Percentiles rank a stretch among this genome's conserved stretches.
Evolutionary conservation across 2,797 vertebrate genomes (phyloP).

Genomic region (Sitta carolinensis): DNA sequence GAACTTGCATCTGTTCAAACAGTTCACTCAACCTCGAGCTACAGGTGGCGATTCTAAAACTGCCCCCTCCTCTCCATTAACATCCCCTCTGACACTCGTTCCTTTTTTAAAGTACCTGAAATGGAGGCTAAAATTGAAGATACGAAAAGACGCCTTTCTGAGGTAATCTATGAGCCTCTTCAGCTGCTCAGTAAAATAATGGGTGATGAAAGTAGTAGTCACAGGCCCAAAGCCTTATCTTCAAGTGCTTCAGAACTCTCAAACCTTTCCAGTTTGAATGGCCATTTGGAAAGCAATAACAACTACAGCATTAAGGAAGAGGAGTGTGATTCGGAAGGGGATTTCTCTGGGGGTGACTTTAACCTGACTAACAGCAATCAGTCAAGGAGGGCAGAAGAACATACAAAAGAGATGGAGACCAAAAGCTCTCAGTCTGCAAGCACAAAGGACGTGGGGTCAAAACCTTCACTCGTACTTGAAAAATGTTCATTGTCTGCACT

Average conservation of each 20-base stretch:
- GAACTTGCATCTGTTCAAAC: conserved; percentile 94
- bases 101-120: conserved; percentile 97
- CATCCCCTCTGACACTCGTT: conserved; percentile 87
- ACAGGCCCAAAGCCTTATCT: conserved; percentile 89
- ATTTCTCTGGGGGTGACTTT: conserved; percentile 62
- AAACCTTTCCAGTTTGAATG: conserved; percentile 80
- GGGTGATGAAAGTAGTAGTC: conserved; percentile 89
- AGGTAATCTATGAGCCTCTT: conserved; percentile 93
- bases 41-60: conserved; percentile 91
- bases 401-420: conserved; percentile 50
- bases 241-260: conserved; percentile 92
- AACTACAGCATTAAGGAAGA: conserved; percentile 97
- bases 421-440: conserved; percentile 63
- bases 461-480: conserved; percentile 83
- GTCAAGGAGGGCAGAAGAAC: conserved; percentile 57
- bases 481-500: conserved; percentile 88
- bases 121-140: conserved; percentile 96
- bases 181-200: conserved; percentile 97
- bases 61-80: conserved; percentile 89
- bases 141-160: conserved; percentile 93
- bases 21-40: conserved; percentile 90
- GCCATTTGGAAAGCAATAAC: conserved; percentile 89
- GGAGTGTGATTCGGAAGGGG: conserved; percentile 84
- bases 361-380: conserved; percentile 36
- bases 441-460: conserved; percentile 71